These are phyloP conservation scores for Halyomorpha halys DNA, from an alignment of 1,140 invertebrate species.

Conservation along the genomic window DNA sequence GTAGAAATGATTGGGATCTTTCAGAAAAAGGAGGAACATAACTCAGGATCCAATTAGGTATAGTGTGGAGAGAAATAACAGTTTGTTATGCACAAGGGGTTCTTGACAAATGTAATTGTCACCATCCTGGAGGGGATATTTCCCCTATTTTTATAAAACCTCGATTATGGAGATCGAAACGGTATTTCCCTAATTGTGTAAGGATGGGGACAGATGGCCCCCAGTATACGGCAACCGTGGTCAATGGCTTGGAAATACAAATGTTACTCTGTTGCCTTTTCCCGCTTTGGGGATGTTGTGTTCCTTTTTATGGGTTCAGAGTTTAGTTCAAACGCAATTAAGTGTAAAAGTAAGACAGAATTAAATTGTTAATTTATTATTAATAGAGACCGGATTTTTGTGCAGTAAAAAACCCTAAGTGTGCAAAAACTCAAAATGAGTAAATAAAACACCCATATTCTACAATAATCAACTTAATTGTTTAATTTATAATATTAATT, in stretches of 20 bases:
- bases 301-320: too few relatives aligned
- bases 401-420: too few relatives aligned
- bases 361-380: too few relatives aligned
- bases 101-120: slow-evolving; percentile 7
- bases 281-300: too few relatives aligned
- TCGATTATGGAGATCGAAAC: neutral
- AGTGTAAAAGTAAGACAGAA: too few relatives aligned
- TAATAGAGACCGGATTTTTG: too few relatives aligned
- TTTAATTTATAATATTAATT: too few relatives aligned
- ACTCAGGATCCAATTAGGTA: neutral
- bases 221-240: neutral
- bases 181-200: slow-evolving; percentile 7
- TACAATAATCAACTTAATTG: too few relatives aligned
- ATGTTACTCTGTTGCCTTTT: neutral
- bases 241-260: slow-evolving; percentile 4
- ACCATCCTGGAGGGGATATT: neutral
- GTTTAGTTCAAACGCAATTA: too few relatives aligned
- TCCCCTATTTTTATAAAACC: slow-evolving; percentile 6
- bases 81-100: neutral
- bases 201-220: slow-evolving; percentile 1
- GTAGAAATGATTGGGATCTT: too few relatives aligned
- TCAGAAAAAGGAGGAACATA: neutral
- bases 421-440: too few relatives aligned
- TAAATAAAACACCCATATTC: too few relatives aligned
- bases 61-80: neutral